These are phyloP conservation scores for Squalus acanthias DNA, from an alignment of 2,797 vertebrate genomes.

Conservation along the genomic window DNA sequence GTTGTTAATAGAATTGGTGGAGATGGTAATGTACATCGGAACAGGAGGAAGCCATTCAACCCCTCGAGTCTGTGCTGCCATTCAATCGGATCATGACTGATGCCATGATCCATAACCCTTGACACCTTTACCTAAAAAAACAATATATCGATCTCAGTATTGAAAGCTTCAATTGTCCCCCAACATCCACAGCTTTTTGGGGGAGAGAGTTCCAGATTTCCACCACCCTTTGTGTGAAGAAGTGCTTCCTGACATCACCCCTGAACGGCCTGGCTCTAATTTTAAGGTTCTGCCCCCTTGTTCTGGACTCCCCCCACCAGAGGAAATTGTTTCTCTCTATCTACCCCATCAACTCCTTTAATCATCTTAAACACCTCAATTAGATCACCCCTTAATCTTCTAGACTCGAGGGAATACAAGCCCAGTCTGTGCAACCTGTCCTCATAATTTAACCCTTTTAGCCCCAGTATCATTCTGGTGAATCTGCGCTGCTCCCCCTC, in stretches of 20 bases:
- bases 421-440: not conserved
- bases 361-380: not conserved
- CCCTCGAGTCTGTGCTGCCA: not conserved
- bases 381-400: not conserved
- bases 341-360: not conserved
- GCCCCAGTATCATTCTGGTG: not conserved
- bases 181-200: too few species aligned
- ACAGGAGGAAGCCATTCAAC: not conserved
- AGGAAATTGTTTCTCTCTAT: not conserved
- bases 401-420: too few species aligned
- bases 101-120: not conserved
- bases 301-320: not conserved
- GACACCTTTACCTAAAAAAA: not conserved
- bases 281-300: not conserved
- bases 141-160: not conserved
- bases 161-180: not conserved
- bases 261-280: not conserved
- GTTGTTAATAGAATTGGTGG: too few species aligned
- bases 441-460: not conserved
- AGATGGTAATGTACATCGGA: not conserved
- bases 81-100: too few species aligned
- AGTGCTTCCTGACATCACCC: not conserved
- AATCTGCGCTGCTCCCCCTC: not conserved
- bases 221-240: not conserved
- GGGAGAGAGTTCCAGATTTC: not conserved